Conservation (phyloP, 2,888 invertebrate genomes). For the Apamea sordens region DNA sequence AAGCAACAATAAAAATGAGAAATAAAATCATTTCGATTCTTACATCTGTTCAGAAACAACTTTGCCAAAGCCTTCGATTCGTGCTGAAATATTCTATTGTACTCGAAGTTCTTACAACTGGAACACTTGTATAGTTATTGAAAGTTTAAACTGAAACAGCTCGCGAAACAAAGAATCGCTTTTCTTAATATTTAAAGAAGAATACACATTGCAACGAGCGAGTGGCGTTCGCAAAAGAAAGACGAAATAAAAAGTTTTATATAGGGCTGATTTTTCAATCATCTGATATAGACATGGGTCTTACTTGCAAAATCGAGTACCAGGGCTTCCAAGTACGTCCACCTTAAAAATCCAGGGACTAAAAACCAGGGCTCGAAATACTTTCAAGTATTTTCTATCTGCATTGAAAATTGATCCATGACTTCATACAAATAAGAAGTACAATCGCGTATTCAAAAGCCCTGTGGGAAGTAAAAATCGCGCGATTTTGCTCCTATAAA, state of each 20-base stretch:
- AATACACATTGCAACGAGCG: neutral
- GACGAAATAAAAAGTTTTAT: neutral
- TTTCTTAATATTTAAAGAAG: constrained; percentile 20
- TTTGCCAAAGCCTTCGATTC: constrained; percentile 45
- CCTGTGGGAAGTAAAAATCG: too few species aligned
- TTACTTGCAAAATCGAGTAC: too few species aligned
- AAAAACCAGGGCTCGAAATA: too few species aligned
- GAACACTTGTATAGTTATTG: constrained; percentile 48
- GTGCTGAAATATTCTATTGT: constrained; percentile 53
- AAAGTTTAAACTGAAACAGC: constrained; percentile 42
- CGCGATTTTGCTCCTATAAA: too few species aligned
- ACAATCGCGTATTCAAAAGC: too few species aligned
- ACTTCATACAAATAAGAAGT: too few species aligned
- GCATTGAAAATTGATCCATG: too few species aligned
- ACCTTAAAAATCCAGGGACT: too few species aligned
- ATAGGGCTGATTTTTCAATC: too few species aligned
- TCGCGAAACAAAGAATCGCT: constrained; percentile 41
- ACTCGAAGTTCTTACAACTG: constrained; percentile 42
- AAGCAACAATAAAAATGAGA: constrained; percentile 9
- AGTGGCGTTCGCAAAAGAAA: neutral
- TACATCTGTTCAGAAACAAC: constrained; percentile 44
- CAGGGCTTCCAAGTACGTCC: too few species aligned
- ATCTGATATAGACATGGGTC: too few species aligned
- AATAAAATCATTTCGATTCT: constrained; percentile 34
- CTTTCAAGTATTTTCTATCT: too few species aligned